Base-by-base conservation (phyloP, 2,797 vertebrate genomes). In the Heliangelus exortis region DNA sequence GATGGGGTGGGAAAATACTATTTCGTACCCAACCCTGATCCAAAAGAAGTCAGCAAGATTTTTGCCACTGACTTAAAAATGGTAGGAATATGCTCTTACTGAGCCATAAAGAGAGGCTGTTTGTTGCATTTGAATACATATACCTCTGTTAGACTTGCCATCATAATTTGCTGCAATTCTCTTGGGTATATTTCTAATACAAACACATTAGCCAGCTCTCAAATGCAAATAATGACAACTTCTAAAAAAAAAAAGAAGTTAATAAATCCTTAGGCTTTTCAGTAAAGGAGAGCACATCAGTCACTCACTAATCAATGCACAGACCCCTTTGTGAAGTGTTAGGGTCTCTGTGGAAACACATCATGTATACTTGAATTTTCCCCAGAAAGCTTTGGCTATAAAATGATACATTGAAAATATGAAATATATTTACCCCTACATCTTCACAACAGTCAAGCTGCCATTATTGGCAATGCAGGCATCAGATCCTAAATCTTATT, bases 211-310 rank as follows among this genome's bases (percentile, higher is more conserved):
- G 39, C 12, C 66, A 87, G 47, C 59, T 87, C 54, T 53, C 28
- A 87, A 79, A 77, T 74, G 41, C 62, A 77, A 93, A 63, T 34
- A 92, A 69, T 39, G 69, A 73, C 62, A 91, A 28, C 36, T 84
- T 12, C 1, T 53, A 25, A 50, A 51, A 51, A 51, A 51, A 41
- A 41, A 6, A 12, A 48, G 54, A 43, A 53, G 34, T 47, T 16
- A 65, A 87, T 50, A 80, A 90, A 69, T 75, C 33, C 33, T 82
- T 31, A 33, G 31, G 34, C 6, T 86, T 93, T 69, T 48, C 20
- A 78, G 23, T 65, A 81, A 71, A 81, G 85, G 26, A 66, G 23
- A 89, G 29, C 18, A 59, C 36, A 68, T 61, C n/a, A 54, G 19
- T 81, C 43, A 59, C 54, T 76, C 31, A 1, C 39, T 73, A 47